Evolutionary conservation across 2,113 vertebrate species (phyloP).

Genomic region (Lichenostomus cassidix): DNA sequence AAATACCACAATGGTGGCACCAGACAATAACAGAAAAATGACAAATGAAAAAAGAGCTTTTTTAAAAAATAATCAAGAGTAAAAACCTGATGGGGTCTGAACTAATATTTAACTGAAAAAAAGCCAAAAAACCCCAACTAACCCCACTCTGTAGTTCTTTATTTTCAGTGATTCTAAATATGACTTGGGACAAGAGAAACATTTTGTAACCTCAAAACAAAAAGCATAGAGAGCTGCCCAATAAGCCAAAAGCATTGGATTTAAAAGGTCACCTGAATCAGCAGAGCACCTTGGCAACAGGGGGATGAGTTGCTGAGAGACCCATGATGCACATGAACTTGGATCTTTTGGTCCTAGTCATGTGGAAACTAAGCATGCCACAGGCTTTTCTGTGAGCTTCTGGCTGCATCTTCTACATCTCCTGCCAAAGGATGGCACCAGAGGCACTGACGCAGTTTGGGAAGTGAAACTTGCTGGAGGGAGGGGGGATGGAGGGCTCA

Average conservation of each 20-base stretch:
- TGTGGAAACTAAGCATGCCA: constrained; percentile 34
- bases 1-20: background rate
- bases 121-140: rapidly evolving
- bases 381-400: constrained; percentile 19
- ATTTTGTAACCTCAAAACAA: constrained; percentile 53
- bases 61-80: background rate
- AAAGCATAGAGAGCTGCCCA: constrained; percentile 44
- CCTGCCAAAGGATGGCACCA: constrained; percentile 19
- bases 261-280: constrained; percentile 69
- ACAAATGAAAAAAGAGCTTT: background rate
- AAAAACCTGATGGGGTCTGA: background rate
- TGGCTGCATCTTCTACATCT: background rate
- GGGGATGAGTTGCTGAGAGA: constrained; percentile 69
- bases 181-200: constrained; percentile 35
- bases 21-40: background rate
- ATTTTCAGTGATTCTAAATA: background rate
- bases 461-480: background rate
- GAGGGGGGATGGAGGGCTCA: background rate
- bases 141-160: background rate
- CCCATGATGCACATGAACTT: constrained; percentile 49
- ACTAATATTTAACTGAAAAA: background rate
- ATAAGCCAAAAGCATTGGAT: constrained; percentile 51
- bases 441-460: background rate
- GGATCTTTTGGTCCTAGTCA: constrained; percentile 55
- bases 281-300: constrained; percentile 67